Percentiles rank a stretch among this genome's conserved stretches.
Conservation (phyloP, 2,888 invertebrate species). For the Drosophila tripunctata region DNA sequence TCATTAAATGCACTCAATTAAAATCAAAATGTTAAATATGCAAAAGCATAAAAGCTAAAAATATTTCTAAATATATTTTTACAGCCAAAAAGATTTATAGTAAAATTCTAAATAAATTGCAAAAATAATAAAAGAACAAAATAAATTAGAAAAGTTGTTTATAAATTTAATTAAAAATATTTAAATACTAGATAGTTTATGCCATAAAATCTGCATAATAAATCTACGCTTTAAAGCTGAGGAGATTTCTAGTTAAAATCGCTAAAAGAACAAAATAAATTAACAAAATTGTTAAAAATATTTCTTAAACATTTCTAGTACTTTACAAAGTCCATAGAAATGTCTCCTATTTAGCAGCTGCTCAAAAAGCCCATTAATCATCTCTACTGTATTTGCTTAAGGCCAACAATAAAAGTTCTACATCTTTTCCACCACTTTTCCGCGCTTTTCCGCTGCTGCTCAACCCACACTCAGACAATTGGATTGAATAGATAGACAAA, state of each 20-base stretch:
- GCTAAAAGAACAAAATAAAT: neutral
- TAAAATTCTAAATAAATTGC: no score
- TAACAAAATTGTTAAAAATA: neutral
- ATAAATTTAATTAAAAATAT: no score
- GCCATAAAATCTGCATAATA: neutral
- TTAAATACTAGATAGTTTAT: no score
- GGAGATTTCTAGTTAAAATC: neutral
- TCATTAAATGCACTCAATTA: no score
- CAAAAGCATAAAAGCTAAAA: no score
- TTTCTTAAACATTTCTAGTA: neutral
- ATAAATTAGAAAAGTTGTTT: no score
- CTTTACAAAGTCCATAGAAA: neutral
- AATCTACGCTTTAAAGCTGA: neutral
- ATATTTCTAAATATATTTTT: no score
- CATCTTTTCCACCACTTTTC: constrained; percentile 10
- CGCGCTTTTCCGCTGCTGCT: neutral
- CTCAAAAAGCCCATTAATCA: constrained; percentile 11
- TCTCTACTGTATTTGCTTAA: constrained; percentile 12
- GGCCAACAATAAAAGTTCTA: constrained; percentile 5
- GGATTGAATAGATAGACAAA: neutral
- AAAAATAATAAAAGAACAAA: no score
- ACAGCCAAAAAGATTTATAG: no score
- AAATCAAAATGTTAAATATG: no score
- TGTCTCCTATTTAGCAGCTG: constrained; percentile 4
- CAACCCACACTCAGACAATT: neutral